Evolutionary conservation across 1,140 invertebrate species (phyloP).

Genomic region (Scylla paramamosain): DNA sequence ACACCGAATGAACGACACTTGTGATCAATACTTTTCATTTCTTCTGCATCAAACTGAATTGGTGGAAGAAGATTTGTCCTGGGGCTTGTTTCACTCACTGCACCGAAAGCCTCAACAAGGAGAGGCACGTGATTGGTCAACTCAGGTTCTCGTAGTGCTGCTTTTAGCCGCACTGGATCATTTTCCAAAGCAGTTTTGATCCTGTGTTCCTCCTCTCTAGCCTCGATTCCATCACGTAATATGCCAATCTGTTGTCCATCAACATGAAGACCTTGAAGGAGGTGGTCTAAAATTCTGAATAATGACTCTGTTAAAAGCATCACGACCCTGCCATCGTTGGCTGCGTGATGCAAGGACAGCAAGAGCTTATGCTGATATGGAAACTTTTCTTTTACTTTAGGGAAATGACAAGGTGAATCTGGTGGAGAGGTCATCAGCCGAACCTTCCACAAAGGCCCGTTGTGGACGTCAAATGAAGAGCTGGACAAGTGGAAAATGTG

Average conservation of each 20-base stretch:
- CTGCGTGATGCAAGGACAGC: background rate
- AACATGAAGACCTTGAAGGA: background rate
- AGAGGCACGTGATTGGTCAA: background rate
- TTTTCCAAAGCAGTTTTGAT: background rate
- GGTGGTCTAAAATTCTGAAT: background rate
- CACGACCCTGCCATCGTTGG: background rate
- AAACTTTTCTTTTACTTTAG: background rate
- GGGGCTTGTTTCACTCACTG: background rate
- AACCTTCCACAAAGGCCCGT: background rate
- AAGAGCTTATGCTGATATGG: background rate
- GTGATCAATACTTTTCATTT: background rate
- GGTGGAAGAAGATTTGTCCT: background rate
- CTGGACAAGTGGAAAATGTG: background rate
- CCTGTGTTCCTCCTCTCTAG: background rate
- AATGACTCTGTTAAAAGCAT: background rate
- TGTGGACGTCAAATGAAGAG: too few species aligned
- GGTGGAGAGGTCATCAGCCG: background rate
- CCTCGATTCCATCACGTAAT: background rate
- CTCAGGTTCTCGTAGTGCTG: background rate
- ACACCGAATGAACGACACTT: background rate
- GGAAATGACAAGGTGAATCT: background rate
- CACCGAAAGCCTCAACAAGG: background rate
- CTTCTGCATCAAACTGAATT: background rate
- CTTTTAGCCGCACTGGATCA: background rate
- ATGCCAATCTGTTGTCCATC: background rate